Evolutionary conservation across 2,113 vertebrate genomes (phyloP).

Genomic region (Sialia sialis): DNA sequence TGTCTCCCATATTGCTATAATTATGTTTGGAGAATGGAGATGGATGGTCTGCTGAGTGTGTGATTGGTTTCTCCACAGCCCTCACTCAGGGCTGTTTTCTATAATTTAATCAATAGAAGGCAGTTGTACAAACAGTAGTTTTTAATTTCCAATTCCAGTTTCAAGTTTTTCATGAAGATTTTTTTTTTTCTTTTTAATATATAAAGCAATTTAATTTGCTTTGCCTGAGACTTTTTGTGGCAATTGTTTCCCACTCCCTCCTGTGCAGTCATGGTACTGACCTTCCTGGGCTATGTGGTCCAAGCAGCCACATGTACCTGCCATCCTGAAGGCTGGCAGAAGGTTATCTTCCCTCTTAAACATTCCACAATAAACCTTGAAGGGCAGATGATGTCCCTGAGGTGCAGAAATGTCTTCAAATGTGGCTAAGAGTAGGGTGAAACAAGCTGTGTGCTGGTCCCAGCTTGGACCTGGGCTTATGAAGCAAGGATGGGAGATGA

Average conservation of each 20-base stretch:
- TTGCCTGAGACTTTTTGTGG: not conserved
- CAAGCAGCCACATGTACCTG: fast-evolving
- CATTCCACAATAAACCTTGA: not conserved
- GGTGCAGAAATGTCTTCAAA: not conserved
- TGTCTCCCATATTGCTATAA: not conserved
- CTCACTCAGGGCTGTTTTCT: not conserved
- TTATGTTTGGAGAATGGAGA: not conserved
- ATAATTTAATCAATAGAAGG: not conserved
- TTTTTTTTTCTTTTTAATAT: not conserved
- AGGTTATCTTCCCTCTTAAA: not conserved
- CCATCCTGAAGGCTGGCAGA: not conserved
- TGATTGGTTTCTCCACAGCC: not conserved
- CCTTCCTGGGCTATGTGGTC: not conserved
- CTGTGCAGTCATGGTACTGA: fast-evolving
- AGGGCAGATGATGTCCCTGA: not conserved
- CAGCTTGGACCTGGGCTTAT: not conserved
- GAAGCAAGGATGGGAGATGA: not conserved
- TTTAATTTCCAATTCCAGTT: conserved; percentile 14
- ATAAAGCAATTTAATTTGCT: not conserved
- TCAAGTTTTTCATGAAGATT: not conserved
- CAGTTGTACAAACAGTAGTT: not conserved
- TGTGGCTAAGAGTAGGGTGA: not conserved
- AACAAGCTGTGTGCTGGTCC: not conserved
- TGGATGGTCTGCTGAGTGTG: not conserved
- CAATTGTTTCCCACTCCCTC: not conserved